Conservation (phyloP, 2,797 vertebrate species). For the Netta rufina region DNA sequence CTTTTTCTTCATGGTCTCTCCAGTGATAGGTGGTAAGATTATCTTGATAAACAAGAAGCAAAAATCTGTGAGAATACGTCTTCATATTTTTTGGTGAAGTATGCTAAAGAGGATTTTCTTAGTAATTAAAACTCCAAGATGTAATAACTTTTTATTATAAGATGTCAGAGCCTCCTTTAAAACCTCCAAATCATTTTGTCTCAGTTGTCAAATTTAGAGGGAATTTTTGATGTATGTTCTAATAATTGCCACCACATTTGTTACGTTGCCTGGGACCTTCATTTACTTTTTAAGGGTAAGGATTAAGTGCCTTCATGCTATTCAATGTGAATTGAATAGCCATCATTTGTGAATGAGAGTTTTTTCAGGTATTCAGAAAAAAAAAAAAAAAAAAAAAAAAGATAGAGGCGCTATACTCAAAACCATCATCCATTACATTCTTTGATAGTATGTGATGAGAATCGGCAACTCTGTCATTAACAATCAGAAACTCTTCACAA, state of each 20-base stretch:
- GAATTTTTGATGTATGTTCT: background rate
- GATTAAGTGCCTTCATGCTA: background rate
- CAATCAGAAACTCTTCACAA: background rate
- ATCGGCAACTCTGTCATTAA: background rate
- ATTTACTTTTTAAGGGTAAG: background rate
- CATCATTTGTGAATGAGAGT: background rate
- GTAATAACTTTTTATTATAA: background rate
- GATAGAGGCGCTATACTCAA: background rate
- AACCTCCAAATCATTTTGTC: background rate
- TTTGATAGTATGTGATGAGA: background rate
- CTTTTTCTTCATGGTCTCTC: background rate
- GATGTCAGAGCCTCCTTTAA: background rate
- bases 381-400: background rate
- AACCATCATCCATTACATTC: background rate
- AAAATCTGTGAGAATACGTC: background rate
- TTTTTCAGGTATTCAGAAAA: background rate
- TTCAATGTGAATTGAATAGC: background rate
- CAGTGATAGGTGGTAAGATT: background rate
- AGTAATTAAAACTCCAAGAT: background rate
- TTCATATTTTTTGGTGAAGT: background rate
- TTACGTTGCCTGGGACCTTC: background rate
- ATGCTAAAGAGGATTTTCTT: background rate
- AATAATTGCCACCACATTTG: background rate
- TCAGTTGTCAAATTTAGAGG: background rate
- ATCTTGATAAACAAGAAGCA: background rate